Percentiles rank a stretch among this genome's conserved stretches.
These are phyloP conservation scores for Sparus aurata DNA, from an alignment of 2,797 vertebrate species.

Conservation along the genomic window DNA sequence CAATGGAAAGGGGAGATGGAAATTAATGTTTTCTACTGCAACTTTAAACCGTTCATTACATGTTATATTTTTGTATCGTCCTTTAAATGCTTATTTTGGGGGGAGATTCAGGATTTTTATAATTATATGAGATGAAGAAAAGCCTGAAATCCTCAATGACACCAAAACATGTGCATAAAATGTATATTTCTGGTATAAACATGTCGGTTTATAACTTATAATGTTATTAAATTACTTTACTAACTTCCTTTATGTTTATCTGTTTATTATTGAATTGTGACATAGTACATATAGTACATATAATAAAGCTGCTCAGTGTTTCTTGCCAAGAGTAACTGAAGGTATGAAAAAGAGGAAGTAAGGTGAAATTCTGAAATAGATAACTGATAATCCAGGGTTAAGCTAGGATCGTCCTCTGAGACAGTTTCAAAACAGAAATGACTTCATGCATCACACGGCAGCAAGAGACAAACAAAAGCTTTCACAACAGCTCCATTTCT, in stretches of 20 bases:
- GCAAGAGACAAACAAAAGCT: background rate
- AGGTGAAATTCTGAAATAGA: background rate
- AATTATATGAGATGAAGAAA: background rate
- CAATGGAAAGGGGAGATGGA: too few species aligned
- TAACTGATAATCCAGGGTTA: background rate
- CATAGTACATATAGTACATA: fast-evolving
- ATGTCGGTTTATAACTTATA: too few species aligned
- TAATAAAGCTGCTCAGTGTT: background rate
- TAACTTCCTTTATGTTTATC: too few species aligned
- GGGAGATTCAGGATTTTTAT: background rate
- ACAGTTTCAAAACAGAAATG: slow-evolving; percentile 2
- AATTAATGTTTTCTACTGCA: too few species aligned
- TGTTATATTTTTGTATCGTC: too few species aligned
- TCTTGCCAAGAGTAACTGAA: background rate
- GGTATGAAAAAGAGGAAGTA: background rate
- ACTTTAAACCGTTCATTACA: too few species aligned
- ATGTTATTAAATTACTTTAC: too few species aligned
- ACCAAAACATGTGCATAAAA: too few species aligned
- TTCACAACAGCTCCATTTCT: background rate
- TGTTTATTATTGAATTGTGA: background rate
- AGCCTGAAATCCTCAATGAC: background rate
- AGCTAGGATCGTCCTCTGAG: background rate
- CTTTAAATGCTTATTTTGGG: background rate
- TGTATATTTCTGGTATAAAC: too few species aligned
- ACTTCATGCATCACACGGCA: background rate